A percentile compares a stretch with the other conserved stretches of the same genome.
Conservation (phyloP, 2,797 vertebrate species). For the Peromyscus aztecus region DNA sequence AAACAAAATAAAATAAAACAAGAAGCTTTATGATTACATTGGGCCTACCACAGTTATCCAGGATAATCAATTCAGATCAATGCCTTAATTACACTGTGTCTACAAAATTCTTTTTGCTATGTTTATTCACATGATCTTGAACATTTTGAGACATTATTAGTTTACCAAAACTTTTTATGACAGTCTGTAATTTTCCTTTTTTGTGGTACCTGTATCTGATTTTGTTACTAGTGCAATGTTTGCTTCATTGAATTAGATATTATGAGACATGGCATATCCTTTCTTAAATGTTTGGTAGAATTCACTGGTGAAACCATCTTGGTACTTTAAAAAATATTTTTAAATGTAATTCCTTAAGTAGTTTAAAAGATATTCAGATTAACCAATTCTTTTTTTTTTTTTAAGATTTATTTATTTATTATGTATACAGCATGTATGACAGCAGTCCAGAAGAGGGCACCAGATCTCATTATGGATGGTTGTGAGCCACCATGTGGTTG, state of each 20-base stretch:
- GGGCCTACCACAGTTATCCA: not conserved
- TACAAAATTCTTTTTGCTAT: not conserved
- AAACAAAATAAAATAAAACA: not conserved
- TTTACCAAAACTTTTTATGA: not conserved
- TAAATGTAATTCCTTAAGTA: not conserved
- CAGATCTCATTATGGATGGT: no score
- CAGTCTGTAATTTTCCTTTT: not conserved
- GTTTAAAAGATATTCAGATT: not conserved
- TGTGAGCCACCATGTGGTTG: no score
- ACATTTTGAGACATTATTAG: not conserved
- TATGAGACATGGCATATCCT: not conserved
- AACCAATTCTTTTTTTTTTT: not conserved
- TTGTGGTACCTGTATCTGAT: not conserved
- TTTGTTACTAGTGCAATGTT: not conserved
- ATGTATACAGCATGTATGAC: no score
- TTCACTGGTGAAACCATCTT: not conserved
- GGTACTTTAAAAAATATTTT: not conserved
- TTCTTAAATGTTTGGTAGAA: not conserved
- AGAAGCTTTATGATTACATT: not conserved
- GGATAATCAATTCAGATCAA: not conserved
- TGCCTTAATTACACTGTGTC: no score
- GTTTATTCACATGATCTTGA: not conserved
- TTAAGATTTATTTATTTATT: no score
- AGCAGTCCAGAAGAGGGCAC: no score
- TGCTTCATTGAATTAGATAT: not conserved